Evolutionary conservation across 2,797 vertebrate genomes (phyloP).

Genomic region (Fringilla coelebs): DNA sequence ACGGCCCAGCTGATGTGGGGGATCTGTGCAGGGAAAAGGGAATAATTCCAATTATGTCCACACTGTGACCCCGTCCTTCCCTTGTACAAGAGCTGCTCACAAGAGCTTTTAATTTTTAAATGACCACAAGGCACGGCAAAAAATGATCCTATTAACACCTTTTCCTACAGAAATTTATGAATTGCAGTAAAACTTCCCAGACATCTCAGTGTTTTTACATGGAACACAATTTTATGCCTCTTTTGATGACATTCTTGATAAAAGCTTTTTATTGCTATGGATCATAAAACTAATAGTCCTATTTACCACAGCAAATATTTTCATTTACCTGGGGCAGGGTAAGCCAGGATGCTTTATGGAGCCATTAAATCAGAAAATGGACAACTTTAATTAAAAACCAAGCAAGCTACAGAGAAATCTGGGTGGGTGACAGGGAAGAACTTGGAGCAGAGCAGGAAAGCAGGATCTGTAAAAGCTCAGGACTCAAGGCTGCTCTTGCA

Average conservation of each 20-base stretch:
- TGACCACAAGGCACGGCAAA: neutral
- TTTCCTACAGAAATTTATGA: neutral
- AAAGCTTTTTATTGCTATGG: slow-evolving; percentile 29
- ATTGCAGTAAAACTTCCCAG: slow-evolving; percentile 35
- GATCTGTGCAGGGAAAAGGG: neutral
- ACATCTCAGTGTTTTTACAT: slow-evolving; percentile 13
- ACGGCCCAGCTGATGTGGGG: neutral
- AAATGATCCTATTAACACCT: neutral
- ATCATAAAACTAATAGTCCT: slow-evolving; percentile 69
- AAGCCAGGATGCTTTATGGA: slow-evolving; percentile 52
- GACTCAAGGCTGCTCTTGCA: neutral
- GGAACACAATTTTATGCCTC: slow-evolving; percentile 51
- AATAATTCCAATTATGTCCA: neutral
- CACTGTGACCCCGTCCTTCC: neutral
- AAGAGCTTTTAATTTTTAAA: neutral
- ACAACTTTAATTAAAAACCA: slow-evolving; percentile 66
- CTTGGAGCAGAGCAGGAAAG: neutral
- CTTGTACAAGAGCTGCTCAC: rapidly evolving
- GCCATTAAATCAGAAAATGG: slow-evolving; percentile 40
- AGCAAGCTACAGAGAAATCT: neutral
- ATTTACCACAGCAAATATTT: slow-evolving; percentile 73
- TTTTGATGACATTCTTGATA: slow-evolving; percentile 42
- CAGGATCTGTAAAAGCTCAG: neutral
- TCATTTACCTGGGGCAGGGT: slow-evolving; percentile 57
- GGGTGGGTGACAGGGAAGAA: neutral